Evolutionary conservation across 2,797 vertebrate genomes (phyloP).

Genomic region (Tamandua tetradactyla): DNA sequence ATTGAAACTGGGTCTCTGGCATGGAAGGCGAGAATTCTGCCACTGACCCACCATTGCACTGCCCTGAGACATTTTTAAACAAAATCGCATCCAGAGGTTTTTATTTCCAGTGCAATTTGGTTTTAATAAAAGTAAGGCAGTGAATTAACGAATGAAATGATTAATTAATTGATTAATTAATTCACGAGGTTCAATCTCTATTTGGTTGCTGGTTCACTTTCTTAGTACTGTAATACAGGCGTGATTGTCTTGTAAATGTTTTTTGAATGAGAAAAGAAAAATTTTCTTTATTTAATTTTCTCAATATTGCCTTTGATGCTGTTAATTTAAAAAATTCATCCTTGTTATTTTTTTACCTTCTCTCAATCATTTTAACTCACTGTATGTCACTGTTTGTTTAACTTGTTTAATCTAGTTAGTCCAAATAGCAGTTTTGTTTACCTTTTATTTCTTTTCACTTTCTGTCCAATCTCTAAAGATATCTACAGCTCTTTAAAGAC

Average conservation of each 20-base stretch:
- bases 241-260: not conserved
- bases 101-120: slow-evolving; percentile 11
- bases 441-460: not conserved
- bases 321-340: not conserved
- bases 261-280: slow-evolving; percentile 48
- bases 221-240: not conserved
- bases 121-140: not conserved
- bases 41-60: too few relatives aligned
- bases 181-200: not conserved
- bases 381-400: not conserved
- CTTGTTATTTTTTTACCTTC: not conserved
- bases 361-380: slow-evolving; percentile 46
- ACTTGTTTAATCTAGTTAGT: slow-evolving; percentile 41
- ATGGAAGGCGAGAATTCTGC: too few relatives aligned
- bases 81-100: not conserved
- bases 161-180: slow-evolving; percentile 2
- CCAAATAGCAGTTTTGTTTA: not conserved
- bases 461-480: not conserved
- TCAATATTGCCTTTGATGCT: slow-evolving; percentile 14
- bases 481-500: not conserved
- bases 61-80: slow-evolving; percentile 46
- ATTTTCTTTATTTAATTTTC: slow-evolving; percentile 17
- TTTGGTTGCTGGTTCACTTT: not conserved
- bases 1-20: too few relatives aligned
- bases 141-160: not conserved